These are phyloP conservation scores for Octomys mimax DNA, from an alignment of 2,797 vertebrate species.

Conservation along the genomic window DNA sequence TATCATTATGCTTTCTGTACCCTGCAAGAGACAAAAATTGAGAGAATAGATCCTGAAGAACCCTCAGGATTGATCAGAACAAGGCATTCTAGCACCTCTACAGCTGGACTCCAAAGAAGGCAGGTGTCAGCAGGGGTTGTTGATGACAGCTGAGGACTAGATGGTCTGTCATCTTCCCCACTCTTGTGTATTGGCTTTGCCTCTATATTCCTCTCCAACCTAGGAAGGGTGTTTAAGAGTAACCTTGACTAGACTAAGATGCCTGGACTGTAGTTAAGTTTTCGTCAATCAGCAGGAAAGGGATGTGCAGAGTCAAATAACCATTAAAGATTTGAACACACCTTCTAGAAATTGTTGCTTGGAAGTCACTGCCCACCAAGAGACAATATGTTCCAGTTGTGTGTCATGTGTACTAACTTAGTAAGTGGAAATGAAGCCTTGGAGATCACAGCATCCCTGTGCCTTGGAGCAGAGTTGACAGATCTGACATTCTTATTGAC, in stretches of 20 bases:
- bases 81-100: neutral
- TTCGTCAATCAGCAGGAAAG: neutral
- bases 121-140: conserved; percentile 8
- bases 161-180: conserved; percentile 40
- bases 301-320: neutral
- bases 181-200: neutral
- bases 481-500: neutral
- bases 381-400: conserved; percentile 34
- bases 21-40: neutral
- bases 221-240: neutral
- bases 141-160: conserved; percentile 22
- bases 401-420: conserved; percentile 22
- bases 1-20: neutral
- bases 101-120: conserved; percentile 34
- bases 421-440: neutral
- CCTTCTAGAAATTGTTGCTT: conserved; percentile 39
- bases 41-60: neutral
- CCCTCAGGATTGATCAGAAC: neutral
- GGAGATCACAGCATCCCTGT: neutral
- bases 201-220: conserved; percentile 26
- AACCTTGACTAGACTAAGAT: neutral
- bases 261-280: conserved; percentile 48
- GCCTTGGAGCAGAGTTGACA: conserved; percentile 10
- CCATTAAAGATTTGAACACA: neutral
- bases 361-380: conserved; percentile 9